phyloP scores from a whole-genome alignment of 2,797 vertebrate species.

The Falco naumanni region DNA sequence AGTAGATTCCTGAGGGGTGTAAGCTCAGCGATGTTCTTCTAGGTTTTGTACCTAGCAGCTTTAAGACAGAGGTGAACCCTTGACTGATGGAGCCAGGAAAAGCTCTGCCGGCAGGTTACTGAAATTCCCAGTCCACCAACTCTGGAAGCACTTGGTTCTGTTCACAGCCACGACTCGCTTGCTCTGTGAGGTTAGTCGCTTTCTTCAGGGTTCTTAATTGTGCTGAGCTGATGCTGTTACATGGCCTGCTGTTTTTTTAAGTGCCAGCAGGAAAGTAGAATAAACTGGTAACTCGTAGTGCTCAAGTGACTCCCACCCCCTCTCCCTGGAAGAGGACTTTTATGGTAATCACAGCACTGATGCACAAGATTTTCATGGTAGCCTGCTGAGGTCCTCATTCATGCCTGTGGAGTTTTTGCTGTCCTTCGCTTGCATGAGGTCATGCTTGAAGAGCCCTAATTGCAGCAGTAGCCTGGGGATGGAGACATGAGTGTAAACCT shows the following conservation, averaged over 20 bases:
- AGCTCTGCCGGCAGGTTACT: not conserved
- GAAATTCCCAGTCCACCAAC: not conserved
- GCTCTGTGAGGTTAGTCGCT: not conserved
- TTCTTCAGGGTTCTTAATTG: not conserved
- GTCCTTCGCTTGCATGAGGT: not conserved
- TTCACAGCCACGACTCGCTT: not conserved
- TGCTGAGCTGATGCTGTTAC: not conserved
- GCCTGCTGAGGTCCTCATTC: rapidly evolving
- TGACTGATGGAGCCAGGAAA: not conserved
- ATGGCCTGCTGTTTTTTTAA: not conserved
- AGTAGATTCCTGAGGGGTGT: not conserved
- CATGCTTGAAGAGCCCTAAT: not conserved
- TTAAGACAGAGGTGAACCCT: not conserved
- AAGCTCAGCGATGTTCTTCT: not conserved
- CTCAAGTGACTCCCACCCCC: not conserved
- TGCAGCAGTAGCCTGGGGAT: not conserved
- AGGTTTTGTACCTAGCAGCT: not conserved
- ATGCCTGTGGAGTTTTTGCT: not conserved
- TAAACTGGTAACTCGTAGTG: not conserved
- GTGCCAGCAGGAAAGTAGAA: not conserved
- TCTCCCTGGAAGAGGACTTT: not conserved
- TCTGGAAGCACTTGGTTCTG: not conserved
- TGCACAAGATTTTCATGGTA: not conserved
- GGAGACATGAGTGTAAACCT: not conserved
- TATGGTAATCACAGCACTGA: not conserved